Base-by-base conservation (phyloP, 1,140 invertebrate genomes). In the Monochamus saltuarius region DNA sequence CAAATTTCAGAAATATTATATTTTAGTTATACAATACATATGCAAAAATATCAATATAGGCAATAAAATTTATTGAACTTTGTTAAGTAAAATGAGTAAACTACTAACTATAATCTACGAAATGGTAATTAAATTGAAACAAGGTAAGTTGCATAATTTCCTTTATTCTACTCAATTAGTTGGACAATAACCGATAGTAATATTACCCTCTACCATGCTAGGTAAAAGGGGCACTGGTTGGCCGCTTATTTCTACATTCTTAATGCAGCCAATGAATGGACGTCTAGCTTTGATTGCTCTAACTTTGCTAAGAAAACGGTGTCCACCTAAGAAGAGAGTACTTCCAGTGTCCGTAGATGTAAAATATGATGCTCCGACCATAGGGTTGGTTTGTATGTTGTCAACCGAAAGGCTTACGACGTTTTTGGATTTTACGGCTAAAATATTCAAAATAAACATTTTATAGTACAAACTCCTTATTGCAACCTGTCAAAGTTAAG, bases 251-350 rank as follows among this genome's bases (percentile, higher is more conserved):
- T 80, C 67, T 1, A 92, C 80, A 65, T 90, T 88, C 42, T 77
- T 82, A 11, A 96, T 89, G 71, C 94, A 96, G 0, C 94, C 95
- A 22, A 91, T 85, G 73, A 85, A 97, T 50, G 90, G 86, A 10
- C 84, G 79, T 1, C 80, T 78, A 17, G 87, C 87, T 36, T 75
- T 73, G 0, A 83, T 77, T 8, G 84, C 84, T 66, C 74, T 84
- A 1, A 80, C 78, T 67, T 75, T 81, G 61, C 68, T 73, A 62
- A 79, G 81, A 11, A 78, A 84, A 65, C 88, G 87, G 75, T 96
- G 87, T 0, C 95, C 94, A 36, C 96, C 96, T 66, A 98, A 81
- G 75, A 89, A 98, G 1, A 99, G 77, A 0, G 92, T 88, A 66
- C 93, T 87, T 29, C 86, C 88, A 0, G 94, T 95, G 61, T 92